Base-by-base conservation (phyloP, 1,140 invertebrate species). In the Acromyrmex echinatior region DNA sequence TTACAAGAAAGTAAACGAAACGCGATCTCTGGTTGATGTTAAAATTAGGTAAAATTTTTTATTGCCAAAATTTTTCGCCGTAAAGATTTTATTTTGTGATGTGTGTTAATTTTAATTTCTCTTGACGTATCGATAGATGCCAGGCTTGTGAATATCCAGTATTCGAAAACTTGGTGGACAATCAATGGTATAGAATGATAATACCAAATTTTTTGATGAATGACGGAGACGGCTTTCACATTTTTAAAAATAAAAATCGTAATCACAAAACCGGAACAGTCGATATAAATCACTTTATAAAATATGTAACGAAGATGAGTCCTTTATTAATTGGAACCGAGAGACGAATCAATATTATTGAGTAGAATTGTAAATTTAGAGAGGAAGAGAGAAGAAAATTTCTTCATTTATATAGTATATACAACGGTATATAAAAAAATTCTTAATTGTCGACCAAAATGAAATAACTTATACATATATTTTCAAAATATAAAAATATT, bases 161-260 rank as follows among this genome's bases (percentile, higher is more conserved):
- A 2, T 98, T 97, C 91, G 94, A 96, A 87, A 92, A 96, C 0
- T 91, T 97, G 16, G 93, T 96, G 53, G 25, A 90, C 2, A 91
- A 96, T 10, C 91, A 95, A 81, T 95, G 95, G 53, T 98, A 98
- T 93, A 95, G 96, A 14, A 92, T 98, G 1, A 94, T 97, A 3
- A 95, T 97, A 45, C 95, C 96, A 53, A 96, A 96, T 74, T 98
- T 97, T 91, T 93, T 98, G 10, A 95, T 96, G 1, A 93, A 95
- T 2, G 97, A 97, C 10, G 97, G 97, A 18, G 97, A 98, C 89
- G 97, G 97, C 9, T 96, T 94, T 86, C 18, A 73, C 0, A 60
- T 88, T 14, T 91, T 95, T 21, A 62, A 70, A 6, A 68, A 87
- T 1, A 87, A 89, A 6, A 86, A 90, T 62, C 86, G 92, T 16